Evolutionary conservation across 1,140 invertebrate species (phyloP).

Genomic region (Megathymus violae): DNA sequence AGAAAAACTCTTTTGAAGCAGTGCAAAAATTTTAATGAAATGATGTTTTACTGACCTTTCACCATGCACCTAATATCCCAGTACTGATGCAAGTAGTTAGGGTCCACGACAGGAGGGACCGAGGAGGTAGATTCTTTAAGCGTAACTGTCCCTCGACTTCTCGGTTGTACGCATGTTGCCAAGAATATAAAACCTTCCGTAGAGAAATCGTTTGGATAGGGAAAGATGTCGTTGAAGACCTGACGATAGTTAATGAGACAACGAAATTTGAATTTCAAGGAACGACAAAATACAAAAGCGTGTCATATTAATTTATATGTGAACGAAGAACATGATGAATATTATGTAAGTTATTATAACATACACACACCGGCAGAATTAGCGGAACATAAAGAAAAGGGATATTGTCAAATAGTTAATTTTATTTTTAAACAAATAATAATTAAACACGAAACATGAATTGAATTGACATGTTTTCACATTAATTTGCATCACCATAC

Average conservation of each 20-base stretch:
- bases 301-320: too few relatives aligned
- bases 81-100: conserved; percentile 87
- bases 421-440: too few relatives aligned
- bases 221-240: conserved; percentile 87
- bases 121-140: conserved; percentile 84
- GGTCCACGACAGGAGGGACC: conserved; percentile 89
- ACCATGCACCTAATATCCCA: conserved; percentile 87
- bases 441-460: too few relatives aligned
- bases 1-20: too few relatives aligned
- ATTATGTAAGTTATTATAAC: too few relatives aligned
- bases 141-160: conserved; percentile 86
- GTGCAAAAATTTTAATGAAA: not conserved
- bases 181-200: conserved; percentile 89
- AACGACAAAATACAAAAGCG: too few relatives aligned
- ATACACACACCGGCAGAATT: too few relatives aligned
- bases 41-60: conserved; percentile 73
- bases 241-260: conserved; percentile 48
- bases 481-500: too few relatives aligned
- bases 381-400: too few relatives aligned
- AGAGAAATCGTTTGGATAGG: conserved; percentile 85
- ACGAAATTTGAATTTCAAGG: not conserved
- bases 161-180: conserved; percentile 86
- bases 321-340: too few relatives aligned
- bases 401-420: too few relatives aligned
- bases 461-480: too few relatives aligned